phyloP scores from a whole-genome alignment of 2,113 vertebrate species.

The Mesembrinibis cayennensis region DNA sequence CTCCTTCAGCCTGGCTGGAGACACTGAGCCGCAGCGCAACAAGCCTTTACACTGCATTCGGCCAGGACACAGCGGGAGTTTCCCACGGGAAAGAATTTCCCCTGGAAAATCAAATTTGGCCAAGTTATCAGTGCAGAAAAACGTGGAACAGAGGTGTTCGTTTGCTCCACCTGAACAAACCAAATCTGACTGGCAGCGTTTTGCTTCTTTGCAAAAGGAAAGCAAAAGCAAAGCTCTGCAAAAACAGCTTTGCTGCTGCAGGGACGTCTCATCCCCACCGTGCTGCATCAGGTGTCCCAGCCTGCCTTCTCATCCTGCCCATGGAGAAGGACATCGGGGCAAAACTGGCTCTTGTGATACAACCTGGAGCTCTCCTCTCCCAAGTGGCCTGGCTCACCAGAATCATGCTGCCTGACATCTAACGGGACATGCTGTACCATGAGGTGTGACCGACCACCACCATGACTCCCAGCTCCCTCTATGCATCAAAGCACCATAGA shows the following conservation, averaged over 20 bases:
- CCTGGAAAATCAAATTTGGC: background rate
- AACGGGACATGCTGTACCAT: background rate
- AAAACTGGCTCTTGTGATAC: background rate
- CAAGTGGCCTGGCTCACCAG: background rate
- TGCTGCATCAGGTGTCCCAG: background rate
- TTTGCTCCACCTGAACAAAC: background rate
- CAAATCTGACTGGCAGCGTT: fast-evolving
- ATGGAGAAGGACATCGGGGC: background rate
- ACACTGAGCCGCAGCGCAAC: fast-evolving
- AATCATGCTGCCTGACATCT: background rate
- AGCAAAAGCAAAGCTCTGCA: no score
- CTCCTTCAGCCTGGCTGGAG: background rate
- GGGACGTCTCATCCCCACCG: fast-evolving
- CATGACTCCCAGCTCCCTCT: background rate
- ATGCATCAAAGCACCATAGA: fast-evolving
- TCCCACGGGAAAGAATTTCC: background rate
- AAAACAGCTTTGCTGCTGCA: background rate
- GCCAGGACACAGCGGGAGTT: background rate
- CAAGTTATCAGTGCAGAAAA: background rate
- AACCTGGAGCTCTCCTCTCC: background rate
- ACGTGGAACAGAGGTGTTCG: fast-evolving
- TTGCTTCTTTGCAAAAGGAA: background rate
- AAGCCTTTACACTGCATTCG: background rate
- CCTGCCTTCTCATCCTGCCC: background rate
- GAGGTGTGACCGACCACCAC: background rate